Percentiles rank a stretch among this genome's conserved stretches.
These are phyloP conservation scores for Burhinus bistriatus DNA, from an alignment of 2,113 vertebrate species.

Conservation along the genomic window DNA sequence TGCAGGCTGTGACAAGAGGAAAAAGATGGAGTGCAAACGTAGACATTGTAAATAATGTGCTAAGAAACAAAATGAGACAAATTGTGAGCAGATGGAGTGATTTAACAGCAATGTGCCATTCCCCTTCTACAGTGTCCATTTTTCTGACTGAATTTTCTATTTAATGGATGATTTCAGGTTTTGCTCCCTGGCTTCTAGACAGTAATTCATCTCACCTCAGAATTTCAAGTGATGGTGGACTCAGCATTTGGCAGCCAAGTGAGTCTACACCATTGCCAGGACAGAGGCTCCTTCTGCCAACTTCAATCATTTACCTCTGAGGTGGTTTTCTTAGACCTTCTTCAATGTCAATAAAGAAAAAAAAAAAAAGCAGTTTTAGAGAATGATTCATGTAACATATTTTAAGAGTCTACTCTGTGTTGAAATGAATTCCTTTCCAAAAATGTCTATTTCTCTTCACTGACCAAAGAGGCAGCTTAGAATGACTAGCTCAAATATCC, in stretches of 20 bases:
- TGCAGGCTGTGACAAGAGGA: background rate
- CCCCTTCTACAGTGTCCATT: background rate
- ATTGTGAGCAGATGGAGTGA: background rate
- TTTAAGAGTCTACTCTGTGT: background rate
- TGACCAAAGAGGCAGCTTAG: background rate
- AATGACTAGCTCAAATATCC: conserved; percentile 15
- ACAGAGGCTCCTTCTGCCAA: background rate
- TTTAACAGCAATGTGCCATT: background rate
- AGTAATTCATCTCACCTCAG: conserved; percentile 4
- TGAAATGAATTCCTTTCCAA: background rate
- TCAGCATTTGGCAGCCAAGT: conserved; percentile 33
- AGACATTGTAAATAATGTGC: background rate
- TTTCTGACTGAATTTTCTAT: background rate
- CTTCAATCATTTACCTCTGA: background rate
- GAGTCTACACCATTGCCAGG: background rate
- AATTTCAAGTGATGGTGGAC: background rate
- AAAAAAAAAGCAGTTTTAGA: conserved; percentile 3
- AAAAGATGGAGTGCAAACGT: background rate
- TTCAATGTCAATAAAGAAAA: conserved; percentile 5
- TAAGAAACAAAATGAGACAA: conserved; percentile 22
- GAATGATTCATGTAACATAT: background rate
- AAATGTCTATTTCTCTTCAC: background rate
- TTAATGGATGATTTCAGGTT: conserved; percentile 25
- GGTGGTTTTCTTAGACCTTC: background rate
- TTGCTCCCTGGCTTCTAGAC: background rate